Evolutionary conservation across 2,113 vertebrate genomes (phyloP).

Genomic region (Turnix velox): DNA sequence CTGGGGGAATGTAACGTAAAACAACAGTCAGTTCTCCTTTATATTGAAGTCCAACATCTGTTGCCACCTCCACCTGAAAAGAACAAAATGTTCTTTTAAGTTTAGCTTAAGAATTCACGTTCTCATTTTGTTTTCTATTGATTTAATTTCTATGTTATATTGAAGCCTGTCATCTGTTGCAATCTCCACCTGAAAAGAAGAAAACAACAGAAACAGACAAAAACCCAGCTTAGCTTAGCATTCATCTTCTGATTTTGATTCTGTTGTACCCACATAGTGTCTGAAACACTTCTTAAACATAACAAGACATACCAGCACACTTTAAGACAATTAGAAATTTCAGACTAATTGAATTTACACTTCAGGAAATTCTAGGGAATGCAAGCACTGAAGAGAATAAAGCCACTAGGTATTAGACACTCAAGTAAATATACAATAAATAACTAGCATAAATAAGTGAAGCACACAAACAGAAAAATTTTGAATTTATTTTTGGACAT

Average conservation of each 20-base stretch:
- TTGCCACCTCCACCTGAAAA: conserved; percentile 75
- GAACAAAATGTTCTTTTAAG: neutral
- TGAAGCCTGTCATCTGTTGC: too few species aligned
- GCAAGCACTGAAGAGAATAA: neutral
- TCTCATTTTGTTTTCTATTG: too few species aligned
- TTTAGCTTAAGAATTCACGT: neutral
- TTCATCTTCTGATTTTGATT: neutral
- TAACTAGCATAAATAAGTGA: neutral
- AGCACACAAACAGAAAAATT: neutral
- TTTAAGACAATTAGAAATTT: neutral
- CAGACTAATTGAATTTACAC: neutral
- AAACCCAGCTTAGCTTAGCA: too few species aligned
- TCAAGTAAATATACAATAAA: neutral
- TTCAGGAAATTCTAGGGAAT: neutral
- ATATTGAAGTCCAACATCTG: conserved; percentile 85
- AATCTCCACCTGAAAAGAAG: too few species aligned
- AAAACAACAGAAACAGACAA: too few species aligned
- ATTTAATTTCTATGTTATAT: too few species aligned
- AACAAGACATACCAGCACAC: neutral
- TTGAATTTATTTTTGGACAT: neutral
- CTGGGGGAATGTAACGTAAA: conserved; percentile 89
- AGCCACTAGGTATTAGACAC: neutral
- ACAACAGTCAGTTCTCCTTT: conserved; percentile 93
- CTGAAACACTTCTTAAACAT: neutral
- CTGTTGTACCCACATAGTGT: neutral